phyloP scores from a whole-genome alignment of 92 coral and sea anemone genomes.

The Epizoanthus rinbou region DNA sequence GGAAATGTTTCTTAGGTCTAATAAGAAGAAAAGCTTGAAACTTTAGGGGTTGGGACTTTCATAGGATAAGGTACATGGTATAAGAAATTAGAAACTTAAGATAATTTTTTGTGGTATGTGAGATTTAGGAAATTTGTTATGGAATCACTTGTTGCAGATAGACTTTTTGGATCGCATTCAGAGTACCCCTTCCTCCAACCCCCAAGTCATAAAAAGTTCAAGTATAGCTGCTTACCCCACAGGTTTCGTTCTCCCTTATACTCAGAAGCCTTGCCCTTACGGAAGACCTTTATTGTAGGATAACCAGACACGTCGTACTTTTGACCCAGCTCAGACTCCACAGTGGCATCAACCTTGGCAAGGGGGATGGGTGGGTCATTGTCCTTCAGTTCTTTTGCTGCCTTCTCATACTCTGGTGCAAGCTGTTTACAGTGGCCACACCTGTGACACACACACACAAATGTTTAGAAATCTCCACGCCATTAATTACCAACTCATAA shows the following conservation, averaged over 20 bases:
- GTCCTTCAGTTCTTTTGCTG: constrained; percentile 82
- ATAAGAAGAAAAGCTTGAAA: too few species aligned
- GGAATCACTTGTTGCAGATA: too few species aligned
- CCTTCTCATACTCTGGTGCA: constrained; percentile 97
- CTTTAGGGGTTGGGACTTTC: too few species aligned
- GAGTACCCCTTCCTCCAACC: too few species aligned
- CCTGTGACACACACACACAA: constrained; percentile 43
- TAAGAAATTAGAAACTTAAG: too few species aligned
- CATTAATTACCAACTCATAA: too few species aligned
- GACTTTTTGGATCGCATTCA: too few species aligned
- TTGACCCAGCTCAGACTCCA: constrained; percentile 75
- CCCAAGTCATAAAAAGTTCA: too few species aligned
- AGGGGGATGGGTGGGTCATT: constrained; percentile 94
- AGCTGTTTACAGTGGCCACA: constrained; percentile 97
- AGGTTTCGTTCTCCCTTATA: constrained; percentile 91
- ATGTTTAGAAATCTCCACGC: neutral
- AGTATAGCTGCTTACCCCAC: constrained; percentile 61
- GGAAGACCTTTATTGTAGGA: constrained; percentile 90
- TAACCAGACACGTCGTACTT: constrained; percentile 83
- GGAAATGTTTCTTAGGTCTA: too few species aligned
- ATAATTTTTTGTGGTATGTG: too few species aligned
- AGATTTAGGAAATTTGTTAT: too few species aligned
- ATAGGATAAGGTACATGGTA: too few species aligned
- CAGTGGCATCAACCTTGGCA: constrained; percentile 94
- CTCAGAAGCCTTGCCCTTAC: constrained; percentile 90